A percentile compares a stretch with the other conserved stretches of the same genome.
These are phyloP conservation scores for Tupaia tana DNA, from an alignment of 2,113 vertebrate genomes.

Conservation along the genomic window DNA sequence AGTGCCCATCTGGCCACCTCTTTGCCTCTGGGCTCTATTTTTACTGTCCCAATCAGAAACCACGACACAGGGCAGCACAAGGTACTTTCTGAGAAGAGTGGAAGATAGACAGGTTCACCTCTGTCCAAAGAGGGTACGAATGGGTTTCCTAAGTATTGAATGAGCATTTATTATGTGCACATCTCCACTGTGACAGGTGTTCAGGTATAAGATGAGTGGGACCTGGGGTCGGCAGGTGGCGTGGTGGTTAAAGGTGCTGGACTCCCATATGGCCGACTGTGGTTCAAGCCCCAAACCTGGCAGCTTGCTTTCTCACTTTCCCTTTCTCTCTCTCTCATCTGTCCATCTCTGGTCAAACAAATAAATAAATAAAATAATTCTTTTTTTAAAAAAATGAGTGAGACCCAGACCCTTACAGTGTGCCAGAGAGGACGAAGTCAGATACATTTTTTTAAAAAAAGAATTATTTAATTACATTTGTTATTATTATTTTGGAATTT, in stretches of 20 bases:
- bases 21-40: neutral
- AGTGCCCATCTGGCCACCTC: neutral
- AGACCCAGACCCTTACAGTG: neutral
- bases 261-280: too few relatives aligned
- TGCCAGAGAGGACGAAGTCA: neutral
- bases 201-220: neutral
- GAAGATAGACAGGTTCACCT: neutral
- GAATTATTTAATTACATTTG: too few relatives aligned
- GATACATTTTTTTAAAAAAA: neutral
- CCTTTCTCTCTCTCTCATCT: too few relatives aligned
- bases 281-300: too few relatives aligned
- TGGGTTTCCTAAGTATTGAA: neutral
- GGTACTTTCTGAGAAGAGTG: neutral
- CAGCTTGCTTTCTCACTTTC: too few relatives aligned
- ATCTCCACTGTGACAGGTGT: neutral
- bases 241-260: too few relatives aligned
- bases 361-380: too few relatives aligned
- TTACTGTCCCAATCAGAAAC: neutral
- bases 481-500: too few relatives aligned
- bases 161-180: neutral
- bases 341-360: too few relatives aligned
- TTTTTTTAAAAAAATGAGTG: neutral
- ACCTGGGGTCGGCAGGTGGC: neutral
- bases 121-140: neutral
- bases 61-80: neutral